These are phyloP conservation scores for Schizotus pectinicornis DNA, from an alignment of 2,888 invertebrate genomes.

Conservation along the genomic window DNA sequence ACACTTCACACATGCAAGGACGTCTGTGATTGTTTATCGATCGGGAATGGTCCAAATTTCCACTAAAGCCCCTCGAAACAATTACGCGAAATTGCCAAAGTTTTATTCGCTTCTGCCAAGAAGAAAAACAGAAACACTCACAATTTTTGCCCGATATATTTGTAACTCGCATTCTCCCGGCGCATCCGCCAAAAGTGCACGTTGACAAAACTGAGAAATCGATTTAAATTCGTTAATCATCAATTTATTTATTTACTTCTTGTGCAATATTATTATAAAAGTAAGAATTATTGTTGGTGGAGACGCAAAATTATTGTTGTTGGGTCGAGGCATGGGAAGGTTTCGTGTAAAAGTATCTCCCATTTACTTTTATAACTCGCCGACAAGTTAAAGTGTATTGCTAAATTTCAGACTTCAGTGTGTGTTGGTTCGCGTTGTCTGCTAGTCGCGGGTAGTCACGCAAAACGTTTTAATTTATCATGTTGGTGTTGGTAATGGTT, in stretches of 20 bases:
- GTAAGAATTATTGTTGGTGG: slow-evolving; percentile 12
- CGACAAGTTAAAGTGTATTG: slow-evolving; percentile 28
- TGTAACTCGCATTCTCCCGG: not conserved
- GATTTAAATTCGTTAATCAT: too few species aligned
- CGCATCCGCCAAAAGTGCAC: slow-evolving; percentile 17
- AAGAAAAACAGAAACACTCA: too few species aligned
- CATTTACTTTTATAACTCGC: slow-evolving; percentile 33
- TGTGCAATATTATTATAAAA: slow-evolving; percentile 1
- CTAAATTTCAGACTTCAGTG: slow-evolving; percentile 28
- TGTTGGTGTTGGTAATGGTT: slow-evolving; percentile 7
- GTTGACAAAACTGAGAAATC: too few species aligned
- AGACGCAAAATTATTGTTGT: not conserved
- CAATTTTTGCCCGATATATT: not conserved
- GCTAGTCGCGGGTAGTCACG: slow-evolving; percentile 6
- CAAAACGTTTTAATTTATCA: slow-evolving; percentile 23
- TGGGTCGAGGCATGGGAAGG: slow-evolving; percentile 6
- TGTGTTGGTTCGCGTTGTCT: slow-evolving; percentile 19
- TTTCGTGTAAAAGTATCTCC: slow-evolving; percentile 29
- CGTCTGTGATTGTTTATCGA: slow-evolving; percentile 44
- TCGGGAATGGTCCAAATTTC: slow-evolving; percentile 15
- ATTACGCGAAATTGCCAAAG: slow-evolving; percentile 25
- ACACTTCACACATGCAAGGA: slow-evolving; percentile 44
- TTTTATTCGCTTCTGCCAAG: slow-evolving; percentile 14
- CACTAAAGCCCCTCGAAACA: not conserved
- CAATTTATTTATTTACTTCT: not conserved